Conservation (phyloP, 1,140 invertebrate genomes). For the Cepaea nemoralis region DNA sequence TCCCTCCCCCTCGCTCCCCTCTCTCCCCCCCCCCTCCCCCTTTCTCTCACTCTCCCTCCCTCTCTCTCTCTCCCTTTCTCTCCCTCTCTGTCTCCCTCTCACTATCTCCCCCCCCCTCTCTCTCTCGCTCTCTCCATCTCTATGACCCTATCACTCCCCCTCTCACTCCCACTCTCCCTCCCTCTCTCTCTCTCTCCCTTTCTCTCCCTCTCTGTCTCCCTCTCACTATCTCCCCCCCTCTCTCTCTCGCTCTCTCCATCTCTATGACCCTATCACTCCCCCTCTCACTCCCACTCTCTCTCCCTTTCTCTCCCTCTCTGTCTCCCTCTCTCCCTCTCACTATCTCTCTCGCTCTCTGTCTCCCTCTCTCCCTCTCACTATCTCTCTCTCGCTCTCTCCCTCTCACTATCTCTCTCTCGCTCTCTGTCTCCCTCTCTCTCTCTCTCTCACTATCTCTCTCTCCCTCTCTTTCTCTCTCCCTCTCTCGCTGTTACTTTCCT, state of each 20-base stretch:
- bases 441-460: not conserved
- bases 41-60: not conserved
- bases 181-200: not conserved
- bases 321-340: not conserved
- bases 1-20: not conserved
- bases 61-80: not conserved
- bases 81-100: not conserved
- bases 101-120: no score
- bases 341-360: not conserved
- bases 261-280: not conserved
- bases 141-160: not conserved
- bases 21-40: not conserved
- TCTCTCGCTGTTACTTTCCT: no score
- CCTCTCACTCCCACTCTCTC: not conserved
- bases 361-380: not conserved
- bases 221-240: not conserved
- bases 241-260: not conserved
- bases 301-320: not conserved
- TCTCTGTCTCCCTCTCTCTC: not conserved
- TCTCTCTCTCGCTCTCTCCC: not conserved
- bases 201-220: slow-evolving; percentile 1
- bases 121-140: slow-evolving; percentile 19
- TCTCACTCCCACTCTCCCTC: not conserved
- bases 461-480: no score
- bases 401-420: not conserved